Base-by-base conservation (phyloP, 2,888 invertebrate genomes). In the Abrostola triplasia region DNA sequence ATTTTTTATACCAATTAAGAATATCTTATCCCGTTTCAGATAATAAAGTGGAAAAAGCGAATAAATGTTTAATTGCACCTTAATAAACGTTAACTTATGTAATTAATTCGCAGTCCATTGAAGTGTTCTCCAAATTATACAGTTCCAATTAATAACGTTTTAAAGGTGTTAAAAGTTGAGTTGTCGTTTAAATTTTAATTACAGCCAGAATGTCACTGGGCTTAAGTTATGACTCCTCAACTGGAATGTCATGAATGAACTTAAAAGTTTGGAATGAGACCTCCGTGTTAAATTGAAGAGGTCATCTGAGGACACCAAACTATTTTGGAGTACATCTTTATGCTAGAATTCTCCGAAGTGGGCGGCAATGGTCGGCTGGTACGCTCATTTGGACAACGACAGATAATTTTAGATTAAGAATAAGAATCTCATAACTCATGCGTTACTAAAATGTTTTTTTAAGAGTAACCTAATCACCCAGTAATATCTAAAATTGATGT, bases 141-240 rank as follows among this genome's bases (percentile, higher is more conserved):
- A 59, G 42, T 57, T 38, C 48, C 66, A 68, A 80, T 80, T 64
- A 73, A 68, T 80, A 63, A 67, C 58, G 40, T 56, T 63, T 51
- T 54, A 61, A 61, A 74, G 57, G 77, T 74, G 80, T 77, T 74
- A 70, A 70, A 64, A 61, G 60, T 63, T 54, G 64, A 67, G 64
- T 59, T 66, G 52, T 49, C 48, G 40, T 55, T 69, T 80, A 68
- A 62, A 60, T 67, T 55, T 69, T 80, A 68, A 62, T 62, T 67
- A 51, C 60, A 60, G 50, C 35, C 50, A 47, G 77, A 77, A 80
- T 73, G 68, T 65, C 70, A 70, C 51, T 54, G 47, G 51, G 40
- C 24, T 62, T 59, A 44, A 62, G 42, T 49, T 36, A 56, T 62
- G 56, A 53, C 12, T 64, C 41, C 62, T 55, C 12, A n/a, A 52